phyloP scores from a whole-genome alignment of 2,888 invertebrate species.

The Hyles lineata region DNA sequence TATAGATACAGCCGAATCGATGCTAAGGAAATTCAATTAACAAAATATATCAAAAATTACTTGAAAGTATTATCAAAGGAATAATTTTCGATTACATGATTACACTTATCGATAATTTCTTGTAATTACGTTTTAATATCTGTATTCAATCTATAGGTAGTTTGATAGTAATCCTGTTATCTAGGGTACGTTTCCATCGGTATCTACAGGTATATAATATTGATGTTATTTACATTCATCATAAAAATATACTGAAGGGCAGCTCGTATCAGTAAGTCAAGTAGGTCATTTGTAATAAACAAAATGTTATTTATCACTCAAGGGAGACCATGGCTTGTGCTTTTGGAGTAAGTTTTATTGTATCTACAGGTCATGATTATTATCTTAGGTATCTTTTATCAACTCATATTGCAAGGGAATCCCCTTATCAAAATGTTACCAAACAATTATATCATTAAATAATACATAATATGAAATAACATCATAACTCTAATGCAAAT shows the following conservation, averaged over 20 bases:
- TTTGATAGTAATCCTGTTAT: background rate
- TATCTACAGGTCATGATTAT: background rate
- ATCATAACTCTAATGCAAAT: too few species aligned
- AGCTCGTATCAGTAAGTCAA: background rate
- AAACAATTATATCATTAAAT: background rate
- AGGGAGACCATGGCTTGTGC: background rate
- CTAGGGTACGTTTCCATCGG: background rate
- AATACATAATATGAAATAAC: too few species aligned
- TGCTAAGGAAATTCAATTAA: background rate
- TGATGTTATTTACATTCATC: background rate
- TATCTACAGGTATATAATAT: background rate
- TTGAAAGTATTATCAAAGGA: background rate
- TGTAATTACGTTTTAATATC: constrained; percentile 2
- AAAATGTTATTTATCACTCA: background rate
- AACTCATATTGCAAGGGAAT: background rate
- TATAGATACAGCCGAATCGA: too few species aligned
- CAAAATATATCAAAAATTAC: background rate
- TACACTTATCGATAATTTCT: background rate
- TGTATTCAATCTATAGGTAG: background rate
- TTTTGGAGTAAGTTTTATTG: too few species aligned
- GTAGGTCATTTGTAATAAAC: constrained; percentile 1
- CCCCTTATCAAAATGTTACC: background rate
- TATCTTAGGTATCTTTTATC: background rate
- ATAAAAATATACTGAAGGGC: constrained; percentile 6
- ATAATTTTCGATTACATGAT: background rate